Conservation (phyloP, 2,888 invertebrate species). For the Chrysolina haemoptera region DNA sequence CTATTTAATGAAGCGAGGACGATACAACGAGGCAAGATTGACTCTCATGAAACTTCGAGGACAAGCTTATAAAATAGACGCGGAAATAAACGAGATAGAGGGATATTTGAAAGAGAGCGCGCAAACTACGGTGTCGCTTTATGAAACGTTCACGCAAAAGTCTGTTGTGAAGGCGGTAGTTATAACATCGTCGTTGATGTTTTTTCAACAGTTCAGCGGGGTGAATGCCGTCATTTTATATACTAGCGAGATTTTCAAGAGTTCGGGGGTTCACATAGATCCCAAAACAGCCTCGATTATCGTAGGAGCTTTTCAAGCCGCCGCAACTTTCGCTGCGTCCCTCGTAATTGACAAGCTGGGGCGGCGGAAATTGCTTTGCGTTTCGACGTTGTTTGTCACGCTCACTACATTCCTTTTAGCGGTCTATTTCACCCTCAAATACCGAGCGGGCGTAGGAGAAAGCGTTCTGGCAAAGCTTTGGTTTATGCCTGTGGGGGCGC, state of each 20-base stretch:
- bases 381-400: constrained; percentile 81
- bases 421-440: constrained; percentile 76
- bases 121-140: constrained; percentile 53
- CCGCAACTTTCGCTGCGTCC: constrained; percentile 82
- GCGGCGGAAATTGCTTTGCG: constrained; percentile 81
- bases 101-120: constrained; percentile 55
- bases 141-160: constrained; percentile 50
- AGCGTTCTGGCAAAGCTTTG: constrained; percentile 73
- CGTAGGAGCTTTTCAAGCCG: constrained; percentile 87
- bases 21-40: constrained; percentile 77
- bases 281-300: constrained; percentile 80
- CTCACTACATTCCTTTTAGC: constrained; percentile 81
- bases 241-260: constrained; percentile 80
- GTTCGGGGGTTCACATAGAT: constrained; percentile 75
- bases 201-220: constrained; percentile 91
- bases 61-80: constrained; percentile 76
- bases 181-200: constrained; percentile 86
- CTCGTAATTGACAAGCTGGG: constrained; percentile 87
- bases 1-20: constrained; percentile 77
- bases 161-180: constrained; percentile 73
- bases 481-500: constrained; percentile 83
- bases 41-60: constrained; percentile 84
- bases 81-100: constrained; percentile 77
- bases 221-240: constrained; percentile 90
- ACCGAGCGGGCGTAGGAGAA: constrained; percentile 63